Conservation (phyloP, 2,113 vertebrate species). For the Pachypanchax playfairii region DNA sequence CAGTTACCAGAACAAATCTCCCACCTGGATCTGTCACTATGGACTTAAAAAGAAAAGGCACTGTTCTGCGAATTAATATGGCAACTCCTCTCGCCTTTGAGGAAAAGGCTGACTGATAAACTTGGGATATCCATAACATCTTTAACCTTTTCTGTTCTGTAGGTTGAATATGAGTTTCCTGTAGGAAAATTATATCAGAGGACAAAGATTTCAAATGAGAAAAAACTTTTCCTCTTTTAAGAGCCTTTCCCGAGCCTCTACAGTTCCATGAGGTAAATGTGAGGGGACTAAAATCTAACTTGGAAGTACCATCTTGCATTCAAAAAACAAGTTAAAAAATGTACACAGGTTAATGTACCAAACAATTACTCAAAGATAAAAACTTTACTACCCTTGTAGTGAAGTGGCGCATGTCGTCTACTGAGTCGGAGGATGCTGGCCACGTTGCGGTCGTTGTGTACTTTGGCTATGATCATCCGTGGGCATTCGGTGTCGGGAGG, state of each 20-base stretch:
- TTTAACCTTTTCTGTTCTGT: neutral
- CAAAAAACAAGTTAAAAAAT: no score
- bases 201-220: neutral
- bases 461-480: no score
- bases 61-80: neutral
- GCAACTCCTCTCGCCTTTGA: constrained; percentile 8
- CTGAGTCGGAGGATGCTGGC: no score
- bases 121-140: neutral
- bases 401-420: no score
- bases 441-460: no score
- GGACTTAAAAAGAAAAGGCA: neutral
- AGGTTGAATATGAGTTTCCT: neutral
- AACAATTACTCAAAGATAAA: no score
- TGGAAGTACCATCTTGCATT: no score
- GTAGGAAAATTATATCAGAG: neutral
- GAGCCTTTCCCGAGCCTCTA: neutral
- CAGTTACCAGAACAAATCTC: neutral
- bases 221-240: neutral
- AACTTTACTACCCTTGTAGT: no score
- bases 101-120: neutral
- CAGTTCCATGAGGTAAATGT: neutral
- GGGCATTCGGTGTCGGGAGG: no score
- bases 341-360: no score
- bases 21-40: neutral
- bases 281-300: neutral